A percentile compares a stretch with the other conserved stretches of the same genome.
Conservation (phyloP, 2,888 invertebrate species). For the Alsophila aescularia region DNA sequence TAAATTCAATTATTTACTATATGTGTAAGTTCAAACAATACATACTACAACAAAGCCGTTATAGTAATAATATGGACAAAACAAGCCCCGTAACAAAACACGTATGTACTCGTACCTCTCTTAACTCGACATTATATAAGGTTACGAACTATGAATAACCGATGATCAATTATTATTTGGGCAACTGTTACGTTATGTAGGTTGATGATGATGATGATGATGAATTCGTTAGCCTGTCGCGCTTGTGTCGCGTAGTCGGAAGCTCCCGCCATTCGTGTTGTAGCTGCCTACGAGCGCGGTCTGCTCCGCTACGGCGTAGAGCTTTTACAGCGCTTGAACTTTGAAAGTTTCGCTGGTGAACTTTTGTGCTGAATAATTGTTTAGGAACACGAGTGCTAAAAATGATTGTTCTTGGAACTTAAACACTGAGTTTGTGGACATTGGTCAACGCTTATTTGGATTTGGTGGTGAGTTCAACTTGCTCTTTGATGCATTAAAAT, state of each 20-base stretch:
- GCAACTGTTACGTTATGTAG: constrained; percentile 30
- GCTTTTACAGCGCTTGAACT: constrained; percentile 41
- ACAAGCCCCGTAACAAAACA: too few species aligned
- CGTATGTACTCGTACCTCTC: too few species aligned
- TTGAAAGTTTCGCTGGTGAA: constrained; percentile 55
- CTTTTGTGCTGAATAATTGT: constrained; percentile 38
- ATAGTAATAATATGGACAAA: too few species aligned
- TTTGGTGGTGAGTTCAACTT: constrained; percentile 11
- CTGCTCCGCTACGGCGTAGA: constrained; percentile 61
- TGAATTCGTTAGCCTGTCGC: constrained; percentile 21
- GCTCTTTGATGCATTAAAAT: not conserved
- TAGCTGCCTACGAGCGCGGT: constrained; percentile 61
- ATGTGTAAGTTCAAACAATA: too few species aligned
- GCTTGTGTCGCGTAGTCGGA: constrained; percentile 19
- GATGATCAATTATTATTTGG: constrained; percentile 42
- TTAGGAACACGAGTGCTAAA: constrained; percentile 23
- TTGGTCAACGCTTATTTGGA: constrained; percentile 1
- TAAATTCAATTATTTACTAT: too few species aligned
- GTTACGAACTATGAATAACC: constrained; percentile 33
- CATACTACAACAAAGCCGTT: too few species aligned
- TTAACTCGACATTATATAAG: constrained; percentile 41
- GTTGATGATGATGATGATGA: not conserved
- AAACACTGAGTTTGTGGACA: constrained; percentile 24
- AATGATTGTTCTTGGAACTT: constrained; percentile 39
- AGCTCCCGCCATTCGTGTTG: constrained; percentile 58